Percentiles rank a stretch among this genome's conserved stretches.
These are phyloP conservation scores for Cephus spinipes DNA, from an alignment of 2,888 invertebrate species.

Conservation along the genomic window DNA sequence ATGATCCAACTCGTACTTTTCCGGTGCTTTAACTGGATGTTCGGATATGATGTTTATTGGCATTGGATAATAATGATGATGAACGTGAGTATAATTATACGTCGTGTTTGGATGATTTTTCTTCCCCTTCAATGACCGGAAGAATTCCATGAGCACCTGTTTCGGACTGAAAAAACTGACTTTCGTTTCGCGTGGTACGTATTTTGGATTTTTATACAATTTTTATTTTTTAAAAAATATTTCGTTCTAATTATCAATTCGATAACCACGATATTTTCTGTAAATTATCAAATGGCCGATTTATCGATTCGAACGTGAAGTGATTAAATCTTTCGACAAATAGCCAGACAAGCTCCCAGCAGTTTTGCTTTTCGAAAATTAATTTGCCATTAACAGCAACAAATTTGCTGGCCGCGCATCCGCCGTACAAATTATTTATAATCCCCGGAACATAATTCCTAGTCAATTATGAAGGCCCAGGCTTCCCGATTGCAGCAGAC, in stretches of 20 bases:
- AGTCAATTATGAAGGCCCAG: constrained; percentile 5
- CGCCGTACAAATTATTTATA: not conserved
- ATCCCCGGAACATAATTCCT: constrained; percentile 2
- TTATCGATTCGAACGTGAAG: not conserved
- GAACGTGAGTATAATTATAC: constrained; percentile 47
- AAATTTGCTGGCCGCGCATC: constrained; percentile 32
- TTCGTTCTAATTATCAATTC: not conserved
- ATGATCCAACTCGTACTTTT: constrained; percentile 37
- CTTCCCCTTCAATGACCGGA: constrained; percentile 40
- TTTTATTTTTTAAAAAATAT: too few species aligned
- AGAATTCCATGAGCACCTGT: constrained; percentile 38
- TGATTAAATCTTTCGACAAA: constrained; percentile 40
- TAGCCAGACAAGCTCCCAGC: constrained; percentile 33
- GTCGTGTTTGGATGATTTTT: constrained; percentile 33
- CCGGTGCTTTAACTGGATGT: constrained; percentile 39
- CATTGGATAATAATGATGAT: constrained; percentile 52
- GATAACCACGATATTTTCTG: too few species aligned
- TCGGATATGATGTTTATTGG: constrained; percentile 32
- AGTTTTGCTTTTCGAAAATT: constrained; percentile 40
- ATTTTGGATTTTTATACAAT: not conserved
- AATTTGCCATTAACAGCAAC: constrained; percentile 48
- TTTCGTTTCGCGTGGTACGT: not conserved
- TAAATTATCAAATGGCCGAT: too few species aligned
- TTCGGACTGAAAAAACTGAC: constrained; percentile 36
- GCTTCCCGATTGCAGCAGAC: not conserved